phyloP scores from a whole-genome alignment of 92 coral and sea anemone species.

The Porites divaricata region DNA sequence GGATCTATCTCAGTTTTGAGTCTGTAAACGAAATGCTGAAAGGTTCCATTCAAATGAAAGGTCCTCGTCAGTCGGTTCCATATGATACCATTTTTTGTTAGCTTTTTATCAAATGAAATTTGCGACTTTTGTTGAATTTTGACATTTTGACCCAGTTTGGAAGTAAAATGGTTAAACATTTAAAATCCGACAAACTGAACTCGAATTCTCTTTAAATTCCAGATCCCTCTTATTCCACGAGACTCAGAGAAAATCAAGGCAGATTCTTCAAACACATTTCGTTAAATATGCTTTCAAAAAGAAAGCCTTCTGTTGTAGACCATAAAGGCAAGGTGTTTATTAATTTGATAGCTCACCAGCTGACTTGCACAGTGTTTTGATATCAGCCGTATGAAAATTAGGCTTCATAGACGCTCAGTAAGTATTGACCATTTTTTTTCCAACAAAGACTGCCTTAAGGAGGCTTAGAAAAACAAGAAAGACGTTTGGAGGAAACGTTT shows the following conservation, averaged over 20 bases:
- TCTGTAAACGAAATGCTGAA: no score
- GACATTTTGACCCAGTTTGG: no score
- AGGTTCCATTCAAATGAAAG: no score
- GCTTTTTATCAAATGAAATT: no score
- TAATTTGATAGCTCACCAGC: neutral
- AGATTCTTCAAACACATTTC: neutral
- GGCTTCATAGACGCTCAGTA: neutral
- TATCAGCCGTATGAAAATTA: neutral
- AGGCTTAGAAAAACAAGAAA: neutral
- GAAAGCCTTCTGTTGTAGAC: neutral
- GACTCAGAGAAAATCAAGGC: neutral
- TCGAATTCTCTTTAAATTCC: no score
- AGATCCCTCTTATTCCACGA: neutral
- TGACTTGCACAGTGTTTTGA: neutral
- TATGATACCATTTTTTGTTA: no score
- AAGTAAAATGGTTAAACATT: no score
- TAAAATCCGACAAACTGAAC: no score
- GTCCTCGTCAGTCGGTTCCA: no score
- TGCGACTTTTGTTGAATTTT: no score
- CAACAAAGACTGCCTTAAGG: neutral
- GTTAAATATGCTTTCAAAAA: neutral
- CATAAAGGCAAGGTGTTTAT: neutral
- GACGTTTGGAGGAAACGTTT: neutral
- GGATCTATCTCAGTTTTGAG: no score
- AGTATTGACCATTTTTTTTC: neutral